Evolutionary conservation across 2,888 invertebrate species (phyloP).

Genomic region (Anarsia innoxiella): DNA sequence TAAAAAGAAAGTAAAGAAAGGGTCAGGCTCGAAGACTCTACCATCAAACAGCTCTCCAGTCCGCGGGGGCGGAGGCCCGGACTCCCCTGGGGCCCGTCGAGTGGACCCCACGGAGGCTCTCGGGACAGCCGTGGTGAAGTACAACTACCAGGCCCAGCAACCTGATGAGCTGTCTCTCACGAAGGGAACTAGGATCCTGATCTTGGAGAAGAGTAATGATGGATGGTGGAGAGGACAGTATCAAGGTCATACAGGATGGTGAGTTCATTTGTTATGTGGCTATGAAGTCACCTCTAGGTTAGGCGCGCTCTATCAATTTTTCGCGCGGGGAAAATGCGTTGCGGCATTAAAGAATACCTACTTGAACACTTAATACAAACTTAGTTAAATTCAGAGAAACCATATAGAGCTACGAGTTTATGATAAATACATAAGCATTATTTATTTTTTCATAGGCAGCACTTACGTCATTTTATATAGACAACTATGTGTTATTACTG

Average conservation of each 20-base stretch:
- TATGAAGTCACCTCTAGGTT: no score
- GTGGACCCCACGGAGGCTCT: constrained; percentile 92
- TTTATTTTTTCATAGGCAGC: no score
- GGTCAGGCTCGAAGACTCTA: constrained; percentile 88
- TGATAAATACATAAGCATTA: no score
- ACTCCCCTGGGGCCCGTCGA: constrained; percentile 83
- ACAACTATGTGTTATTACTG: no score
- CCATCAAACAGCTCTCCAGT: constrained; percentile 91
- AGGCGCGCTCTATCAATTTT: no score
- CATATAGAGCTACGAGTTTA: no score
- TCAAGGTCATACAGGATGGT: constrained; percentile 75
- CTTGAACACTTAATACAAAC: no score
- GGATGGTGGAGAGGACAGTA: constrained; percentile 99
- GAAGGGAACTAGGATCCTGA: constrained; percentile 95
- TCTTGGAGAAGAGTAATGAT: constrained; percentile 98
- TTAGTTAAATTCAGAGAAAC: no score
- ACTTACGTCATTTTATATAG: no score
- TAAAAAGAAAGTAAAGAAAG: constrained; percentile 90
- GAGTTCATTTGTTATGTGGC: constrained; percentile 27
- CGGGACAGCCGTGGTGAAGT: constrained; percentile 94
- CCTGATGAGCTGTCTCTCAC: constrained; percentile 95
- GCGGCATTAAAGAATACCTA: no score
- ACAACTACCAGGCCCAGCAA: constrained; percentile 94
- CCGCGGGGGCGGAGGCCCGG: constrained; percentile 77
- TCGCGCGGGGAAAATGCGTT: no score